Base-by-base conservation (phyloP, 1,140 invertebrate species). In the Helicoverpa zea region DNA sequence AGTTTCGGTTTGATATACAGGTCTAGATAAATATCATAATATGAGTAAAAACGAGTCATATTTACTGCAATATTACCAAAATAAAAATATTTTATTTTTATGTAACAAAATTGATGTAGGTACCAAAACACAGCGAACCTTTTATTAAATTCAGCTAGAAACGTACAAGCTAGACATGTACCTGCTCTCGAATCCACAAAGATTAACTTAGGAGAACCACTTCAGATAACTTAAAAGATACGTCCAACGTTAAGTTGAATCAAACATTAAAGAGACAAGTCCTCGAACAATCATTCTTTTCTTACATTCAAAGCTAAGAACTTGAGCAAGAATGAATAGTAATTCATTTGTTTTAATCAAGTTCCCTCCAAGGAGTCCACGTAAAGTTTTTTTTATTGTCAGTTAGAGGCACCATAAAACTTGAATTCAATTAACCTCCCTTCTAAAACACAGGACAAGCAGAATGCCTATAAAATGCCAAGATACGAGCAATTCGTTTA, bases 361-460 rank as follows among this genome's bases (percentile, higher is more conserved):
- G 52, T 58, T 29, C 30, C 52, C 14, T 73, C 70, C 70, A 73
- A 51, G 11, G 70, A 73, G 68, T 73, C 52, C 51, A 73, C 70
- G 70, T 73, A 73, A 73, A 73, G 51, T 58, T 75, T 49, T 81
- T 79, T 74, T 75, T 75, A 81, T 68, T 56, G 18, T 58, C 70
- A 54, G 52, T 68, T 68, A 64, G 72, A 81, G 59, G 63, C 73
- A 77, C 63, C 52, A 77, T 81, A 81, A 81, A 81, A 81, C 66
- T 66, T 63, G 47, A 77, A 81, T 59, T 81, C 74, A 78, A 81
- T 81, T 81, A 81, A 75, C 61, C 56, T 66, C 49, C 58, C 56
- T 64, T 72, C 63, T 70, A 77, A 77, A 78, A 77, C 56, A 61
- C 51, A 68, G 51, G 80, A 70, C 63, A 49, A 70, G 49, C 66